phyloP scores from a whole-genome alignment of 2,113 vertebrate species.

The Phoenicopterus ruber region DNA sequence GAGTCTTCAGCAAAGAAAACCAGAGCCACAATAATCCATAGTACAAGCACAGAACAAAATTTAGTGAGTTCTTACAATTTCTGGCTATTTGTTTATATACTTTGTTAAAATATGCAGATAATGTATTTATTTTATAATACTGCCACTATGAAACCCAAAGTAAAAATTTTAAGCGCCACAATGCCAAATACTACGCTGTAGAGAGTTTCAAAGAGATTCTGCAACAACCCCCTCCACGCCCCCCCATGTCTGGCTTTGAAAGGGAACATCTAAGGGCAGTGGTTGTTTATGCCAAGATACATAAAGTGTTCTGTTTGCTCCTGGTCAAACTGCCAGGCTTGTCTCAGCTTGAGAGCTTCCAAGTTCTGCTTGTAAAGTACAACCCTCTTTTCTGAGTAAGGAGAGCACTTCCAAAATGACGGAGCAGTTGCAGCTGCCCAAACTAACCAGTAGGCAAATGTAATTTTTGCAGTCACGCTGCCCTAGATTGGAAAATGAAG shows the following conservation, averaged over 20 bases:
- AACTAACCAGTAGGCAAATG: neutral
- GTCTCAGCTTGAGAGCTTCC: conserved; percentile 18
- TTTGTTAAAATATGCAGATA: neutral
- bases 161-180: neutral
- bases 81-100: neutral
- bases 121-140: neutral
- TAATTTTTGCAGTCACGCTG: conserved; percentile 18
- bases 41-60: neutral
- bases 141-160: neutral
- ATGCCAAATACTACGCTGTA: neutral
- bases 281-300: conserved; percentile 52
- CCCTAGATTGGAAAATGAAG: neutral
- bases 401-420: neutral
- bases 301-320: conserved; percentile 38
- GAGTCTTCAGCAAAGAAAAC: neutral
- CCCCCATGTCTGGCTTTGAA: neutral
- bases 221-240: neutral
- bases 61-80: neutral
- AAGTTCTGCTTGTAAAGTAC: neutral
- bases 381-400: neutral
- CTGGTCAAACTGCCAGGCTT: conserved; percentile 29
- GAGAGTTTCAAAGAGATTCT: neutral
- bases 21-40: neutral
- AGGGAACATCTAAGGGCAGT: conserved; percentile 20
- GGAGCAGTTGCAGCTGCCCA: neutral